Base-by-base conservation (phyloP, 2,113 vertebrate species). In the Ptyas mucosa region DNA sequence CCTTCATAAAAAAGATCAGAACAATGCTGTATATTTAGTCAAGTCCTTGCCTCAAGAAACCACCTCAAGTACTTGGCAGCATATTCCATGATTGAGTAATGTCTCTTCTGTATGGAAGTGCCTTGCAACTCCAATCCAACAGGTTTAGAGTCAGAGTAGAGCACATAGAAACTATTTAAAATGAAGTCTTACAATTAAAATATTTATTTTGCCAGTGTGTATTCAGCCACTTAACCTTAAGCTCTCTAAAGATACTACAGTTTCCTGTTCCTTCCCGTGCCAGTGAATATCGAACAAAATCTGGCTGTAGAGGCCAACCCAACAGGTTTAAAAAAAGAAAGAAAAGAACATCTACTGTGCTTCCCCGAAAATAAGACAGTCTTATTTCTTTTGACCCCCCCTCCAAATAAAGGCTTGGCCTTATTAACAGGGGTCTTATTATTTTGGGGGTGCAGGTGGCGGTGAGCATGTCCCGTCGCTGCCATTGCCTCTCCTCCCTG, bases 1-100 rank as follows among this genome's bases (percentile, higher is more conserved):
- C 85, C 94, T 18, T 93, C 91, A 61, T 91, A 6, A 86, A 96
- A 91, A 96, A 96, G 93, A 94, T 88, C 95, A 94, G 2, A 96
- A 88, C 94, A 96, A 54, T 51, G 93, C 94, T 24, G 55, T 4
- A 58, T 46, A 90, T 0, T 0, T 11, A 85, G 54, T n/a, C n/a
- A 9, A 43, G 55, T 95, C 55, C 0, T 87, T 75, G 3, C 93
- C 81, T 51, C 85, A 89, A 94, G 58, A 58, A 1, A 20, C 49
- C 90, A 69, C 89, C 93, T 64, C 23, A 89, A 86, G 23, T 58
- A 92, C 92, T 95, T 89, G 29, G 54, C 90, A 23, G 94, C 95
- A 43, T 43, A 52, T 89, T 94, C 88, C 6, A n/a, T 23, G 85
- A 92, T 1, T 57, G 57, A 93, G 94, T 93, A 95, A 92, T 91